Evolutionary conservation across 1,140 invertebrate species (phyloP).

Genomic region (Caenorhabditis latens): DNA sequence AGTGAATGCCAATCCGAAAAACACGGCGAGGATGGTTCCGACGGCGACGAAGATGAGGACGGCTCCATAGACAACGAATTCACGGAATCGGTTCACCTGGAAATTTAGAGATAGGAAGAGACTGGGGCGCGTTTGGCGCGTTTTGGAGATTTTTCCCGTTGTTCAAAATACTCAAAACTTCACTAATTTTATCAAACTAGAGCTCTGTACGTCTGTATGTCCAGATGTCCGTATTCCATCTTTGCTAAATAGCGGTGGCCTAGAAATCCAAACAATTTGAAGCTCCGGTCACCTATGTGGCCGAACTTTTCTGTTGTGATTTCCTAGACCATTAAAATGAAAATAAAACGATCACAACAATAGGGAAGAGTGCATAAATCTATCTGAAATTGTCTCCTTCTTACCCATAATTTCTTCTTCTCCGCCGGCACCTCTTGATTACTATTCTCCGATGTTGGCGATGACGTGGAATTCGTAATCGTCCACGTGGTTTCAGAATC

Average conservation of each 20-base stretch:
- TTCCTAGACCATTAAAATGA: background rate
- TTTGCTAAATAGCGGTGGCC: no score
- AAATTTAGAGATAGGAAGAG: background rate
- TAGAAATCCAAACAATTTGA: no score
- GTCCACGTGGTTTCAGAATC: conserved; percentile 36
- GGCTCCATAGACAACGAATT: conserved; percentile 21
- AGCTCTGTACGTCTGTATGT: no score
- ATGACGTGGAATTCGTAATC: background rate
- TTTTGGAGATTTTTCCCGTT: no score
- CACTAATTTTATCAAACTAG: no score
- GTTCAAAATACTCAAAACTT: no score
- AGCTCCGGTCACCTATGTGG: no score
- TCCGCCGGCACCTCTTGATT: background rate
- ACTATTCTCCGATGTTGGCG: background rate
- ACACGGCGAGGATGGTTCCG: conserved; percentile 14
- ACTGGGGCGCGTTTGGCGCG: no score
- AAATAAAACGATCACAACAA: background rate
- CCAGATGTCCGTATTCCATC: no score
- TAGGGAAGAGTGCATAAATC: background rate
- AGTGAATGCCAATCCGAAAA: background rate
- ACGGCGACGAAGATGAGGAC: background rate
- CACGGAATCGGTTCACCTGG: conserved; percentile 39
- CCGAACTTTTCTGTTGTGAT: no score
- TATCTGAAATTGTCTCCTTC: background rate
- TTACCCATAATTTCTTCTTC: background rate